A percentile compares a stretch with the other conserved stretches of the same genome.
phyloP scores from a whole-genome alignment of 2,888 invertebrate genomes.

The Coelogynopora nodosa region DNA sequence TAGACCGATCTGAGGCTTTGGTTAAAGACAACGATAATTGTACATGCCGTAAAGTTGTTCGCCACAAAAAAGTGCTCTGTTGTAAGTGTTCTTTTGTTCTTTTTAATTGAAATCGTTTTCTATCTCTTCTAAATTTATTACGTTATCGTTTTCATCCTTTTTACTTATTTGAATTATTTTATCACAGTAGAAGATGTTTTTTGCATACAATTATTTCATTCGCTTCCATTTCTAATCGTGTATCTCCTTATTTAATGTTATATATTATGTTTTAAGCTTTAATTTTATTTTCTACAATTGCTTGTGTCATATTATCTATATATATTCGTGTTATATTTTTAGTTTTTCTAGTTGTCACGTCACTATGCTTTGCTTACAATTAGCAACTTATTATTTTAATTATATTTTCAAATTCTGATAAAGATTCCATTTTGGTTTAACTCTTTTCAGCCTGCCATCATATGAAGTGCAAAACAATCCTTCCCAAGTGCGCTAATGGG shows the following conservation, averaged over 20 bases:
- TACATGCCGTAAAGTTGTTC: background rate
- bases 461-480: slow-evolving; percentile 1
- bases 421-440: background rate
- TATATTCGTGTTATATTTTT: too few species aligned
- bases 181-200: too few species aligned
- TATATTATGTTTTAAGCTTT: background rate
- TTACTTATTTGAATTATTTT: too few species aligned
- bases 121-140: background rate
- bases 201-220: background rate
- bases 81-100: too few species aligned
- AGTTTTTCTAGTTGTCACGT: too few species aligned
- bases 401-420: background rate
- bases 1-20: background rate
- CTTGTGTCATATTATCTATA: too few species aligned
- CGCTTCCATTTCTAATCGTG: background rate
- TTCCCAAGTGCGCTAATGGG: slow-evolving; percentile 27
- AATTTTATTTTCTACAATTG: background rate
- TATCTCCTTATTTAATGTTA: background rate
- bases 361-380: too few species aligned
- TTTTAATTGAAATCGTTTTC: too few species aligned
- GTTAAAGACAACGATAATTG: slow-evolving; percentile 9
- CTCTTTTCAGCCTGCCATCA: slow-evolving; percentile 29
- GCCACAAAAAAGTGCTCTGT: background rate
- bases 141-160: too few species aligned
- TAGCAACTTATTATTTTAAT: background rate